Conservation (phyloP, 2,113 vertebrate genomes). For the Lampris megalopsis region DNA sequence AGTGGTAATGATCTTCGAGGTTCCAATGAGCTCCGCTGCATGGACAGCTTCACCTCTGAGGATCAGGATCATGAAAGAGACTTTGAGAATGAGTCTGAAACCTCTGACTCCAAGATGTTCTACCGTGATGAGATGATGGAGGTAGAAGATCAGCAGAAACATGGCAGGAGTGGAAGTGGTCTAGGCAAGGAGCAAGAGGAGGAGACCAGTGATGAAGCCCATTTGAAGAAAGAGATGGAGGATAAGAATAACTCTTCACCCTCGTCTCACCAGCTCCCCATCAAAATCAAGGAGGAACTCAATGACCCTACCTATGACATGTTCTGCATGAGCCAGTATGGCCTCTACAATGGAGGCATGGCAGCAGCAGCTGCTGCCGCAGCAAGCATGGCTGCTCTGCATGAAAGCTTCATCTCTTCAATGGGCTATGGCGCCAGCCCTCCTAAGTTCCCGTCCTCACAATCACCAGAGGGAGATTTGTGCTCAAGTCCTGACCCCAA, state of each 20-base stretch:
- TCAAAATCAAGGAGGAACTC: constrained; percentile 98
- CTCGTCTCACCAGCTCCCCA: constrained; percentile 88
- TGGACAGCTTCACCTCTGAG: constrained; percentile 97
- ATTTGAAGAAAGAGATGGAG: constrained; percentile 84
- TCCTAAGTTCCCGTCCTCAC: constrained; percentile 92
- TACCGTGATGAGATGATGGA: constrained; percentile 91
- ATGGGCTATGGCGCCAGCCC: constrained; percentile 95
- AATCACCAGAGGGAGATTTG: constrained; percentile 94
- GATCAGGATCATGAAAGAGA: constrained; percentile 97
- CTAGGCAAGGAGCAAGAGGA: constrained; percentile 74
- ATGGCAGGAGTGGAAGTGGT: constrained; percentile 53
- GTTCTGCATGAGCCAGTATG: constrained; percentile 99
- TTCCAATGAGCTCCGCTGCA: constrained; percentile 88
- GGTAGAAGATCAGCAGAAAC: constrained; percentile 85
- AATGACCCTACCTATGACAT: constrained; percentile 97
- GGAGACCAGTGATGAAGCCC: constrained; percentile 69
- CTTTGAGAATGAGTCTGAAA: constrained; percentile 98
- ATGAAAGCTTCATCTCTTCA: constrained; percentile 95
- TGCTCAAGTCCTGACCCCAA: constrained; percentile 98
- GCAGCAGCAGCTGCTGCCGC: constrained; percentile 88
- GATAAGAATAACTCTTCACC: constrained; percentile 88
- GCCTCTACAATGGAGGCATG: constrained; percentile 93
- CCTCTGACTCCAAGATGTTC: constrained; percentile 93
- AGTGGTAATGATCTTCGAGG: constrained; percentile 72
- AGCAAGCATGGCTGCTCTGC: constrained; percentile 95